Base-by-base conservation (phyloP, 2,797 vertebrate species). In the Crypturellus tataupa region DNA sequence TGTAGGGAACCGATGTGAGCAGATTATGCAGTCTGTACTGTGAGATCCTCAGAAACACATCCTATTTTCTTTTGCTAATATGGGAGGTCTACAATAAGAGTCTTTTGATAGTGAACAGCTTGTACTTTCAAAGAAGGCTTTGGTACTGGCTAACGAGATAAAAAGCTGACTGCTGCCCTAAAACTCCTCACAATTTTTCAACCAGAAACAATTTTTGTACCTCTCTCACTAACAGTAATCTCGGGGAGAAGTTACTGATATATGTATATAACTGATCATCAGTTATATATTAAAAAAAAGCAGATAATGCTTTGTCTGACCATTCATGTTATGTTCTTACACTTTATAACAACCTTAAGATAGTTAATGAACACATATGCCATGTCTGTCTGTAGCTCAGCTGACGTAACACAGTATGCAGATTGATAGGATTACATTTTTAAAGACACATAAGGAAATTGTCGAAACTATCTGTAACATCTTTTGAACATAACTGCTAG, bases 371-470 rank as follows among this genome's bases (percentile, higher is more conserved):
- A 9, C 6, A n/a, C 3, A 12, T 20, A 15, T 0, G 2, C 1
- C 15, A 5, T 5, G 7, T 9, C 1, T 68, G 1, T 40, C 25
- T 75, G 68, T 24, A 56, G 4, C 4, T 2, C 4, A 6, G 8
- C 11, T 29, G 27, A 27, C 55, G 3, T 44, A 67, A 46, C 5
- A 55, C 1, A 55, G 5, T 33, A 4, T 0, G 0, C 19, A 20
- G 4, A 18, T 70, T 58, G 17, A 39, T 21, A 18, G 25, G 31
- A 70, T 64, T 77, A 3, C 23, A 21, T 49, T 67, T 67, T 44
- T 44, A 56, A 9, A 29, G 7, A 18, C 8, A 19, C 0, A 19
- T 35, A 71, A 56, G 3, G 13, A 42, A 79, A 60, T 71, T 27
- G 25, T 23, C 17, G 33, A 85, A n/a, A 1, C 5, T 8, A 31